These are phyloP conservation scores for Callyntrura sp. DNA, from an alignment of 2,888 invertebrate genomes.

Conservation along the genomic window DNA sequence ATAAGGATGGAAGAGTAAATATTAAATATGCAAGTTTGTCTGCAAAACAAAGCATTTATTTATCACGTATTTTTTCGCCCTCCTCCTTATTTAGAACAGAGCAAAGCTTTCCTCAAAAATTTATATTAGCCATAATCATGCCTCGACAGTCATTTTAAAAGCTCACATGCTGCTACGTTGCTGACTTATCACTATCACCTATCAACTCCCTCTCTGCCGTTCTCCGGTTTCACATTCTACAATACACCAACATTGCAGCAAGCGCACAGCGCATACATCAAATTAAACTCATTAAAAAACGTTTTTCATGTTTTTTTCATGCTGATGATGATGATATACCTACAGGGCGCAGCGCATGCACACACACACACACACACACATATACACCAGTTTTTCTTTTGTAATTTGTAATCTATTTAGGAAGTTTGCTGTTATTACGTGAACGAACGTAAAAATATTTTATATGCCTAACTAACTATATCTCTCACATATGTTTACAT, in stretches of 20 bases:
- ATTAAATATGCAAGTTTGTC: neutral
- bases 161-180: neutral
- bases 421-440: slow-evolving; percentile 56
- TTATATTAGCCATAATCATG: neutral
- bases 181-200: slow-evolving; percentile 50
- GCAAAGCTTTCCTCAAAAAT: neutral
- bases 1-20: neutral
- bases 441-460: slow-evolving; percentile 18
- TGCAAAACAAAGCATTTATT: neutral
- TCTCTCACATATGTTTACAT: neutral
- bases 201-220: neutral
- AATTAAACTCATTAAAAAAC: slow-evolving; percentile 49
- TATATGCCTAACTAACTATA: too few species aligned
- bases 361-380: neutral
- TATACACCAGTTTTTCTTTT: too few species aligned
- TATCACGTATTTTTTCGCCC: neutral
- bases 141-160: neutral
- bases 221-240: slow-evolving; percentile 19
- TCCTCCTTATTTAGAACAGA: slow-evolving; percentile 1
- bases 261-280: neutral
- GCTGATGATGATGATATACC: neutral
- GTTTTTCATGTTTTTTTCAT: slow-evolving; percentile 40
- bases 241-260: neutral
- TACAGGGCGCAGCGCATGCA: neutral
- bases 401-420: slow-evolving; percentile 69